Conservation (phyloP, 1,140 invertebrate genomes). For the Nilaparvata lugens region DNA sequence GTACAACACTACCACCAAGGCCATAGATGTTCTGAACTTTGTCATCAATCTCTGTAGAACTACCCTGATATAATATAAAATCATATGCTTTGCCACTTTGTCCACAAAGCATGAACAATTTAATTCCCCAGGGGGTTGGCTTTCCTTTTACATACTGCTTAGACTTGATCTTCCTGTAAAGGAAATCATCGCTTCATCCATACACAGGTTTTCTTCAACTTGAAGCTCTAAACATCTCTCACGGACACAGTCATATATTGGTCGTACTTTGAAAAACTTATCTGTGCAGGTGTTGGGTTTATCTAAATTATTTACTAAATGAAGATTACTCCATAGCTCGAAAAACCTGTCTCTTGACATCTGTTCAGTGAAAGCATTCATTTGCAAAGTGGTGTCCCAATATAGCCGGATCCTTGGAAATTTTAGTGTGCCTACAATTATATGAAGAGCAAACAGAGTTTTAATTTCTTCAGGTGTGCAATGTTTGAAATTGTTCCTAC, state of each 20-base stretch:
- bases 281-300: not conserved
- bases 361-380: not conserved
- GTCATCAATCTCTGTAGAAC: constrained; percentile 24
- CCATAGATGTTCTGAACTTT: constrained; percentile 22
- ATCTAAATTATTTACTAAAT: not conserved
- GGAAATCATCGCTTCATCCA: not conserved
- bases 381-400: not conserved
- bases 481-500: not conserved
- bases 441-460: not conserved
- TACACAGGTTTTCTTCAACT: not conserved
- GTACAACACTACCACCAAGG: constrained; percentile 19
- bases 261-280: not conserved
- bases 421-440: not conserved
- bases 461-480: not conserved
- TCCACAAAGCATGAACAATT: constrained; percentile 17
- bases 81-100: constrained; percentile 22
- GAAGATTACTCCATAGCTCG: not conserved
- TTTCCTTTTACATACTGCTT: constrained; percentile 28
- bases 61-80: constrained; percentile 29
- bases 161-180: constrained; percentile 17
- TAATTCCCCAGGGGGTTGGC: constrained; percentile 23
- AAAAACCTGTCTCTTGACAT: not conserved
- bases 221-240: not conserved
- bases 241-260: not conserved
- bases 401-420: not conserved